Evolutionary conservation across 1,140 invertebrate genomes (phyloP), one percentile per base, ranked within the genome.

Genomic region (Bathynomus jamesi): DNA sequence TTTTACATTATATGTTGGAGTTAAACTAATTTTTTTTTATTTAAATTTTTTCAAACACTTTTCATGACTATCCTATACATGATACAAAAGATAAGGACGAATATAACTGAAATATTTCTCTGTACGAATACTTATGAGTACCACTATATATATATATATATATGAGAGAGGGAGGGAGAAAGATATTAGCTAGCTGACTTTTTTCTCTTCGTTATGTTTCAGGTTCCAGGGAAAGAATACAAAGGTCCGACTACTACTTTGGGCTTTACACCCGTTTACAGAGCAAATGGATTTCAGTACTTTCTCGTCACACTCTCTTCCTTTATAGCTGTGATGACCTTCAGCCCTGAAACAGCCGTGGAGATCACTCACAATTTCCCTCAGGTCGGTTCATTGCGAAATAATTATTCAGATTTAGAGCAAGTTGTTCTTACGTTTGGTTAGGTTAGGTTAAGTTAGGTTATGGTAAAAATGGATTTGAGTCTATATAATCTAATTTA

Each of bases 241-340:
- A 65, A 81, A 60, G 86, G 86, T 4, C 86, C 86, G 1, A 70
- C 82, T 5, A 85, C 86, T 0, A 79, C 81, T 10, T 84, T 83
- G 72, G 85, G 85, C 32, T 82, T 83, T 70, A 79, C 78, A 2
- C 86, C 86, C 2, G 71, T 79, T 0, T 87, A 87, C 78, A 80
- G 82, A 76, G 85, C 84, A 74, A 87, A 87, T 78, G 86, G 86
- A 2, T 83, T 87, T 70, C 63, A 81, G 28, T 86, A 84, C 78
- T 87, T 83, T 78, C 68, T 82, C 11, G 78, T 82, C 4, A 83
- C 83, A 8, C 79, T 86, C 65, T 62, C 73, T 28, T 72, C 78
- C 11, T 84, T 84, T 67, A 66, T 80, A 3, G 24, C 78, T 0
- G 31, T 85, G 1, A 72, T 80, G 21, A 66, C 70, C 27, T 61